These are phyloP conservation scores for Morpho achilles DNA, from an alignment of 2,888 invertebrate species.

Conservation along the genomic window DNA sequence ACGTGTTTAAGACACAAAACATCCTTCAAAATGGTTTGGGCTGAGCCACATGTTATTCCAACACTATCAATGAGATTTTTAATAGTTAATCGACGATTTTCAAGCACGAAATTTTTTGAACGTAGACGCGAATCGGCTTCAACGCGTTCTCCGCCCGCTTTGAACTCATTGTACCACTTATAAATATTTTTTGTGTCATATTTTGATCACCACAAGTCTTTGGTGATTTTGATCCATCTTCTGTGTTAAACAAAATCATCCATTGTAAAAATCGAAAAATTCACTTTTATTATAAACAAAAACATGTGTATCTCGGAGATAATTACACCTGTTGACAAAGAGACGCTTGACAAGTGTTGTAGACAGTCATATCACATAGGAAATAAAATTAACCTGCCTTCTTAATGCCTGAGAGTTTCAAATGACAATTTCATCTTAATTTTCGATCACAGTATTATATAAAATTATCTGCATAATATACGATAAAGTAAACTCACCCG, in stretches of 20 bases:
- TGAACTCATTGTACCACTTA: too few species aligned
- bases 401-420: neutral
- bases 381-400: neutral
- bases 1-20: neutral
- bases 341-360: neutral
- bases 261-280: too few species aligned
- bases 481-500: constrained; percentile 65
- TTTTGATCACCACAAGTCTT: neutral
- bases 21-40: neutral
- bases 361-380: neutral
- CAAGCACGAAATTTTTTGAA: neutral
- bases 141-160: too few species aligned
- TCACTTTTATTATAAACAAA: too few species aligned
- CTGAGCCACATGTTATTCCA: neutral
- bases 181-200: neutral
- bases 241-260: too few species aligned
- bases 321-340: neutral
- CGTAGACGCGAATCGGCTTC: neutral
- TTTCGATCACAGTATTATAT: neutral
- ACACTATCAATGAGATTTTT: neutral
- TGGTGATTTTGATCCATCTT: neutral
- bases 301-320: neutral
- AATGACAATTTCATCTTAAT: neutral
- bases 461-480: too few species aligned
- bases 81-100: neutral